Conservation (phyloP, 2,797 vertebrate genomes). For the Pelodytes ibericus region DNA sequence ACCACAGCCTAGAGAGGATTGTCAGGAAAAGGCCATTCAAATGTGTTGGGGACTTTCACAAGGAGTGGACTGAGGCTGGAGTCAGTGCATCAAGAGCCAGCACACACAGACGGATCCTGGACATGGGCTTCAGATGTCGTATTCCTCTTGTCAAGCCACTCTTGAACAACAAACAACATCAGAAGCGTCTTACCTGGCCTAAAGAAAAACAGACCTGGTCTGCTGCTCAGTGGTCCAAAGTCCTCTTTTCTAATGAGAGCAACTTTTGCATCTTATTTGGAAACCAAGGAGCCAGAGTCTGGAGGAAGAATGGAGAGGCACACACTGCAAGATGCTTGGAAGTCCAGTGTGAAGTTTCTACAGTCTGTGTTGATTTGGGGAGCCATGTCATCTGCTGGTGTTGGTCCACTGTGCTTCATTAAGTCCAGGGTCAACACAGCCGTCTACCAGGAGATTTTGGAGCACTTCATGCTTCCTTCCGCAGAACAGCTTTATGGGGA, state of each 20-base stretch:
- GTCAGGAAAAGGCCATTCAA: not conserved
- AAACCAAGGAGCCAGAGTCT: constrained; percentile 5
- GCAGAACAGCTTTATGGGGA: constrained; percentile 2
- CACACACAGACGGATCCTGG: constrained; percentile 9
- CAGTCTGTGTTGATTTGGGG: constrained; percentile 20
- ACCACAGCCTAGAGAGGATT: too few relatives aligned
- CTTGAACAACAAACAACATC: constrained; percentile 1
- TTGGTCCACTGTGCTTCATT: constrained; percentile 10
- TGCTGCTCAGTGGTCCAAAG: constrained; percentile 14
- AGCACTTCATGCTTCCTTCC: constrained; percentile 18
- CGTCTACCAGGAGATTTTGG: constrained; percentile 16
- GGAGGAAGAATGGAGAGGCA: constrained; percentile 1
- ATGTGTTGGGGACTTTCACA: too few relatives aligned
- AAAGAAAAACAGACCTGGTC: constrained; percentile 15
- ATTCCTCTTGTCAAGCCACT: constrained; percentile 2
- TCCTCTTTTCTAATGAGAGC: constrained; percentile 9
- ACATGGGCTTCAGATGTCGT: constrained; percentile 14
- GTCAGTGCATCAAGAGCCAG: constrained; percentile 6
- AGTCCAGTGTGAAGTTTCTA: constrained; percentile 17
- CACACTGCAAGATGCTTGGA: constrained; percentile 10
- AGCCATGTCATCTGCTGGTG: constrained; percentile 23
- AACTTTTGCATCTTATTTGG: constrained; percentile 1
- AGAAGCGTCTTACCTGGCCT: not conserved
- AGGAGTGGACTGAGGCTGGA: too few relatives aligned
- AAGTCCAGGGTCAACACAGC: constrained; percentile 10